These are phyloP conservation scores for Tinamus guttatus DNA, from an alignment of 2,113 vertebrate genomes.

Conservation along the genomic window DNA sequence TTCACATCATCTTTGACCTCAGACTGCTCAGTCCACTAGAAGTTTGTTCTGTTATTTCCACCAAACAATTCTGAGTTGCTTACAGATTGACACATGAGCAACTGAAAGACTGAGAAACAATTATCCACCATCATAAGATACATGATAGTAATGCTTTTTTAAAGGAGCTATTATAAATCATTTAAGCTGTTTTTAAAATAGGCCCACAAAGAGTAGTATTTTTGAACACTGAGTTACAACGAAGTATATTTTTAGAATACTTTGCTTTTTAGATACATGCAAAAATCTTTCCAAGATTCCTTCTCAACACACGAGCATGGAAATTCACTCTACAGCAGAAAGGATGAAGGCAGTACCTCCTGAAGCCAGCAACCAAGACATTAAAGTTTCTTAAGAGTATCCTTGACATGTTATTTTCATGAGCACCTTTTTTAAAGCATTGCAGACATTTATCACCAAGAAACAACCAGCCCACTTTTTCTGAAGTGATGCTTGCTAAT, in stretches of 20 bases:
- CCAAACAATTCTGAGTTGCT: slow-evolving; percentile 35
- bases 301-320: not conserved
- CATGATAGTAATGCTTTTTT: slow-evolving; percentile 29
- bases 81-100: slow-evolving; percentile 3
- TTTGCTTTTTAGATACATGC: slow-evolving; percentile 18
- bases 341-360: slow-evolving; percentile 34
- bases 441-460: not conserved
- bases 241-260: slow-evolving; percentile 58
- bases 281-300: slow-evolving; percentile 35
- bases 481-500: not conserved
- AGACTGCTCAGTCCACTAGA: not conserved
- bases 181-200: slow-evolving; percentile 63
- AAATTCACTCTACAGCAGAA: slow-evolving; percentile 51
- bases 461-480: not conserved
- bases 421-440: not conserved
- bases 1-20: not conserved
- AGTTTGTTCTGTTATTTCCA: slow-evolving; percentile 5
- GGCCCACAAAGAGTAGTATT: slow-evolving; percentile 56
- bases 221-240: slow-evolving; percentile 54
- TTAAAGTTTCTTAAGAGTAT: not conserved
- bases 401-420: not conserved
- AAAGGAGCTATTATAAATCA: slow-evolving; percentile 17
- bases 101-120: slow-evolving; percentile 42
- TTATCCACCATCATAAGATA: slow-evolving; percentile 43
- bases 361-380: not conserved